Base-by-base conservation (phyloP, 2,888 invertebrate species). In the Tuberolachnus salignus region DNA sequence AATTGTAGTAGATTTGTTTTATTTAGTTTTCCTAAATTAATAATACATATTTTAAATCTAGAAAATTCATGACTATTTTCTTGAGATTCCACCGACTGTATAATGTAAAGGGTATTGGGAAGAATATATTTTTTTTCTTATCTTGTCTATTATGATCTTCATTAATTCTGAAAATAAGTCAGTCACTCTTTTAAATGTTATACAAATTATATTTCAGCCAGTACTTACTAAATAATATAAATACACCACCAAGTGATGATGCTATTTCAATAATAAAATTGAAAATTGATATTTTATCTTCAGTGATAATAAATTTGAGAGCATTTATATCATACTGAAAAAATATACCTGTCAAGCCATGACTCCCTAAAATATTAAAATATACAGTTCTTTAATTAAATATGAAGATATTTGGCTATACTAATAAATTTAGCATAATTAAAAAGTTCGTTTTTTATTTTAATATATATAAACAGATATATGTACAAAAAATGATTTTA, bases 291-390 rank as follows among this genome's bases (percentile, higher is more conserved):
- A 94, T 94, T 80, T 92, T 88, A 84, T 94, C 91, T 84, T 94
- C 93, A 73, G 88, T 90, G 0, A 95, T 92, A 84, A 90, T 89
- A 9, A 98, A 92, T 87, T 94, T 94, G 63, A 98, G 86, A 0
- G 97, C 94, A 21, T 95, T 93, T 87, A 95, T 91, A 84, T 98
- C 97, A 85, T 98, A 98, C 86, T 97, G 97, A 83, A 98, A 92
- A 85, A 94, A 97, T 82, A 98, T 92, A 26, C 98, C 98, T 0
- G 97, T 94, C 23, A 94, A 91, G 0, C 97, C 97, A 84, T 97
- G 97, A 19, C 95, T 95, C 42, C 95, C 97, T 84, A 80, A 14
- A 81, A 81, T 46, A 42, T n/a, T 44, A 44, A 55, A 34, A 4
- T 4, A 34, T 34, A 34, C 6, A 34, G 6, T 3, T 34, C 6